phyloP scores from a whole-genome alignment of 1,140 invertebrate species.

The Neoseiulus cucumeris region DNA sequence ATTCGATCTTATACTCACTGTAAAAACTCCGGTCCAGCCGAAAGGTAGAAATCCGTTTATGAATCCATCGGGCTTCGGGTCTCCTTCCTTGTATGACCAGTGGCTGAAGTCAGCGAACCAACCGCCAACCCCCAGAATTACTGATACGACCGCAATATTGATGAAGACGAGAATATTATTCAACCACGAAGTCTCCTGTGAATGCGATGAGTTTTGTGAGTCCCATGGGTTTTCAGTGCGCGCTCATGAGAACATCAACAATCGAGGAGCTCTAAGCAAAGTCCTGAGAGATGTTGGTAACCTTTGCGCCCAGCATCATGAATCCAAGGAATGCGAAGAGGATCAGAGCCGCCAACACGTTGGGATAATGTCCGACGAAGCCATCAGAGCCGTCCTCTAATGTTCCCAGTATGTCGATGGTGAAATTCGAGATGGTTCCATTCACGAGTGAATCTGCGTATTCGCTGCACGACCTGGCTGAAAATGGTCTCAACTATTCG shows the following conservation, averaged over 20 bases:
- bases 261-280: background rate
- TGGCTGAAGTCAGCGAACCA: slow-evolving; percentile 55
- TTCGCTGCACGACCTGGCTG: slow-evolving; percentile 69
- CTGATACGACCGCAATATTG: slow-evolving; percentile 24
- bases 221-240: too few relatives aligned
- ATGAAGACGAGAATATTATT: slow-evolving; percentile 58
- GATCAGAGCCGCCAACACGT: slow-evolving; percentile 22
- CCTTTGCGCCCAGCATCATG: slow-evolving; percentile 55
- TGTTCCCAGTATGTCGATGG: slow-evolving; percentile 44
- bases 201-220: too few relatives aligned
- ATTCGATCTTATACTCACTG: slow-evolving; percentile 12
- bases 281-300: slow-evolving; percentile 28
- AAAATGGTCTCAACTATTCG: too few relatives aligned
- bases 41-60: slow-evolving; percentile 52
- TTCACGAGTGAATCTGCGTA: slow-evolving; percentile 65
- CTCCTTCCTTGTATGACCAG: slow-evolving; percentile 40
- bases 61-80: slow-evolving; percentile 18
- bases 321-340: slow-evolving; percentile 24
- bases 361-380: slow-evolving; percentile 34
- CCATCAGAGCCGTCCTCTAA: slow-evolving; percentile 37
- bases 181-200: slow-evolving; percentile 38
- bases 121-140: slow-evolving; percentile 51
- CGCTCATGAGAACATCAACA: background rate
- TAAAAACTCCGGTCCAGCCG: slow-evolving; percentile 41
- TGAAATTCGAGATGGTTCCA: slow-evolving; percentile 56